Base-by-base conservation (phyloP, 2,888 invertebrate species). In the Timandra comae region DNA sequence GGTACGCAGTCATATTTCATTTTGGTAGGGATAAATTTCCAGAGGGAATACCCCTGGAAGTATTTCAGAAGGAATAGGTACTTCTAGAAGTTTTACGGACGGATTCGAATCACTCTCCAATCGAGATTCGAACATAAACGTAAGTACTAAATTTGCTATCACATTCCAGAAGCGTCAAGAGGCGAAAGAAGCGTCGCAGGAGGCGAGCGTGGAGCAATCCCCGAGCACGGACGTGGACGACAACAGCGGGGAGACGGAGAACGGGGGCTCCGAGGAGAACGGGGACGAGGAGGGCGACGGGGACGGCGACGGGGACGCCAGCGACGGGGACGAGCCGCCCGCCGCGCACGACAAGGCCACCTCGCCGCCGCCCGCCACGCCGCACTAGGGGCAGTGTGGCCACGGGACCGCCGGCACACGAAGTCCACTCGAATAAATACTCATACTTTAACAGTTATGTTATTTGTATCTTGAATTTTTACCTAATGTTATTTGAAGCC, bases 311-410 rank as follows among this genome's bases (percentile, higher is more conserved):
- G 66, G 50, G 10, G 50, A 24, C 10, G 11, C 7, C 35, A 68
- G 11, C 11, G 11, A 52, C 19, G 63, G 48, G 0, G 60, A 53
- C 35, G 45, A 38, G 27, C 37, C 30, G 46, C 41, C 32, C 55
- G 51, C 44, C 38, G 46, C 1, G 33, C 10, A 58, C 3, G 88
- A 88, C 43, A 88, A 88, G 49, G 87, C 88, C 1, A 88, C 88
- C 0, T 88, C 88, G 0, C 88, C 88, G 2, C 85, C 82, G 8
- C 82, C 82, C 1, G 57, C 49, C 0, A 57, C 65, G 2, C 54
- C 63, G 9, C 59, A 66, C 13, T 61, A n/a, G n/a, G n/a, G n/a
- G n/a, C n/a, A n/a, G n/a, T n/a, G n/a, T n/a, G n/a, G n/a, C n/a
- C n/a, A n/a, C n/a, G n/a, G n/a, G n/a, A n/a, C n/a, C n/a, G n/a